These are phyloP conservation scores for Chrysomela aeneicollis DNA, from an alignment of 2,888 invertebrate genomes.

Conservation along the genomic window DNA sequence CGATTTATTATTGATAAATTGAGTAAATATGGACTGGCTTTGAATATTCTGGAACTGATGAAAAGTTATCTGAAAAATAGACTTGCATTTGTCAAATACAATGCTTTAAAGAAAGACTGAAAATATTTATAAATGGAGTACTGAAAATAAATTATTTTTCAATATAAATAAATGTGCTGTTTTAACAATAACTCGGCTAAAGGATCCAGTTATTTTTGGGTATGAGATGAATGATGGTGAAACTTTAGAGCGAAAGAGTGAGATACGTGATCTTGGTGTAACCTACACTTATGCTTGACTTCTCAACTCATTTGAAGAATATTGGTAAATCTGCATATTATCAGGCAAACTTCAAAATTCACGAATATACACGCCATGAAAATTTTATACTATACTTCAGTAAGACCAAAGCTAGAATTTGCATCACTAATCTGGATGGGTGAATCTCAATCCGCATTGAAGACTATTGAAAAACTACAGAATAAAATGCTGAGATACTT, in stretches of 20 bases:
- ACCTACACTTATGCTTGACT: background rate
- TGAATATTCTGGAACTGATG: too few species aligned
- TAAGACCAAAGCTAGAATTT: background rate
- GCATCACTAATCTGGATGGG: background rate
- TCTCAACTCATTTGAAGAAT: background rate
- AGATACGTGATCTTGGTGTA: background rate
- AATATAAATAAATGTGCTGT: constrained; percentile 5
- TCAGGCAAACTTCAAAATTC: background rate
- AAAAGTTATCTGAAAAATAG: too few species aligned
- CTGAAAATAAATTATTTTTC: constrained; percentile 1
- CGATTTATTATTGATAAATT: background rate
- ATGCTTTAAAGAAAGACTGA: background rate
- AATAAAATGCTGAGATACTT: background rate
- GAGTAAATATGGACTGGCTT: too few species aligned
- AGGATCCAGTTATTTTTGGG: background rate
- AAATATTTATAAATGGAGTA: constrained; percentile 2
- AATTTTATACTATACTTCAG: background rate
- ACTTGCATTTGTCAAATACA: background rate
- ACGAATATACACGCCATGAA: background rate
- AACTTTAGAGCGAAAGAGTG: background rate
- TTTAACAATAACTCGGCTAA: background rate
- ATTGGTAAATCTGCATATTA: background rate
- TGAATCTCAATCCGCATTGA: background rate
- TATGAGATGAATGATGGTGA: background rate
- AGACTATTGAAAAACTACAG: background rate